Percentiles rank a stretch among this genome's conserved stretches.
These are phyloP conservation scores for Phyto melanocephala DNA, from an alignment of 2,888 invertebrate species.

Conservation along the genomic window DNA sequence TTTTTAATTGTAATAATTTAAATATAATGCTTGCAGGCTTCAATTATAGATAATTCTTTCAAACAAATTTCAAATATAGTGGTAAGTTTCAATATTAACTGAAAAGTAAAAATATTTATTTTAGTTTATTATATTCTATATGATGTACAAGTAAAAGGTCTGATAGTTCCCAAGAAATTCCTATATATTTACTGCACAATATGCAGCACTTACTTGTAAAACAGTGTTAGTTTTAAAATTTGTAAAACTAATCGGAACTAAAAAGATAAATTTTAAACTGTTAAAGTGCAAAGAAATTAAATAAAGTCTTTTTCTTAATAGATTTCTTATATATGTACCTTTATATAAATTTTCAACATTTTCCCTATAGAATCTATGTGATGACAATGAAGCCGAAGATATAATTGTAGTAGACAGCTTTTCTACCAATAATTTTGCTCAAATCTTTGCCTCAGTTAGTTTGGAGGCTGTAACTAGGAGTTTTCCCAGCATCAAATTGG, in stretches of 20 bases:
- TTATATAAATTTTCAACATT: no score
- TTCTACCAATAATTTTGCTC: constrained; percentile 17
- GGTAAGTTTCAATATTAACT: constrained; percentile 34
- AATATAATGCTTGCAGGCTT: constrained; percentile 40
- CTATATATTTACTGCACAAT: constrained; percentile 38
- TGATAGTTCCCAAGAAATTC: constrained; percentile 67
- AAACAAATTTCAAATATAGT: constrained; percentile 33
- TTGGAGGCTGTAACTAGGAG: constrained; percentile 26
- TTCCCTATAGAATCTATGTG: constrained; percentile 53
- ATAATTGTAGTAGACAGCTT: neutral
- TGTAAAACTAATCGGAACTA: constrained; percentile 40
- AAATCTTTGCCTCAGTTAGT: constrained; percentile 24
- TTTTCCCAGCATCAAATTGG: constrained; percentile 36
- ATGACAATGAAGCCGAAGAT: constrained; percentile 51
- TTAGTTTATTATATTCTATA: constrained; percentile 4
- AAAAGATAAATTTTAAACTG: constrained; percentile 46
- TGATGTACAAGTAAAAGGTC: constrained; percentile 75
- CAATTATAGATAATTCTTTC: constrained; percentile 55
- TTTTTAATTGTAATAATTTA: neutral
- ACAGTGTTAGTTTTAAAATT: constrained; percentile 44
- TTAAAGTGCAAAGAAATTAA: no score
- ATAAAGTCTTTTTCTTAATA: no score
- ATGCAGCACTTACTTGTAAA: constrained; percentile 70
- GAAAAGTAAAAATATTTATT: neutral
- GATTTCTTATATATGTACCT: no score